Conservation (phyloP, 2,888 invertebrate species). For the Tenthredo livida region DNA sequence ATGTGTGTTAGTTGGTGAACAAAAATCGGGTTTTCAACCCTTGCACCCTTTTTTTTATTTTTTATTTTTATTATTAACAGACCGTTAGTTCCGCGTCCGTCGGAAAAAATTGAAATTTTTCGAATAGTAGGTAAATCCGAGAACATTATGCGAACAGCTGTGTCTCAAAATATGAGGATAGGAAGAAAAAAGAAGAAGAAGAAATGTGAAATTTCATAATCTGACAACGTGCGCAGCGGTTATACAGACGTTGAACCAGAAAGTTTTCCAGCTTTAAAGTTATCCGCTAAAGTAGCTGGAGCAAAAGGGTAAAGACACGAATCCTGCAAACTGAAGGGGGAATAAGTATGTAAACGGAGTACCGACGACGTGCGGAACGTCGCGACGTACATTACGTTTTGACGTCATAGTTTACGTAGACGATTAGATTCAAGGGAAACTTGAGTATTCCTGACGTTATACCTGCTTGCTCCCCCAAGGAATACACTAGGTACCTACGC, state of each 20-base stretch:
- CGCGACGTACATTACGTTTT: neutral
- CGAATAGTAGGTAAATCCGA: neutral
- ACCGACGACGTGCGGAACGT: neutral
- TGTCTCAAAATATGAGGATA: neutral
- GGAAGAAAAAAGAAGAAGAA: neutral
- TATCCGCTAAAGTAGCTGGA: neutral
- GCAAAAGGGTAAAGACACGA: neutral
- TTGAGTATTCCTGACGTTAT: neutral
- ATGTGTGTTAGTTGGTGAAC: neutral
- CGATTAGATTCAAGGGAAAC: neutral
- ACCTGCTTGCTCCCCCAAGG: neutral
- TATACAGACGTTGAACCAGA: neutral
- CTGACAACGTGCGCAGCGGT: neutral
- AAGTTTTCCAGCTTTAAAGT: neutral
- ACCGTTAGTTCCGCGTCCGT: neutral
- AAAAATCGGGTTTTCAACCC: neutral
- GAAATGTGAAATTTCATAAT: neutral
- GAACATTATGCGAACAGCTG: conserved; percentile 21
- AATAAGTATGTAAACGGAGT: neutral
- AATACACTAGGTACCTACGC: no score
- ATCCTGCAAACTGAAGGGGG: neutral
- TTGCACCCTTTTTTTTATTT: no score
- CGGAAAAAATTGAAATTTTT: neutral
- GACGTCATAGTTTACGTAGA: neutral
- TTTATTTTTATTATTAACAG: neutral